phyloP scores from a whole-genome alignment of 2,113 vertebrate species.

The Lipotes vexillifer region DNA sequence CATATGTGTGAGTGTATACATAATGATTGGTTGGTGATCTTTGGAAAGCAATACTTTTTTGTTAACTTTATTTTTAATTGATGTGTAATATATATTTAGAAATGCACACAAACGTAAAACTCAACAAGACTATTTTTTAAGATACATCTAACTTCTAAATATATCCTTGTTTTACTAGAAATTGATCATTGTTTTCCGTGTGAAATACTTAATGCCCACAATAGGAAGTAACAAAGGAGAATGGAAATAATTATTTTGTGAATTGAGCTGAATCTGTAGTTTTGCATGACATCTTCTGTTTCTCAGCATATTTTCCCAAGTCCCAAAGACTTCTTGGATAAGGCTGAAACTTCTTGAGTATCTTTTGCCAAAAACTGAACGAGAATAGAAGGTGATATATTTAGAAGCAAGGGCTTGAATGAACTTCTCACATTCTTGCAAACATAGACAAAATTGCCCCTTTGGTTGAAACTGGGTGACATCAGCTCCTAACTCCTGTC shows the following conservation, averaged over 20 bases:
- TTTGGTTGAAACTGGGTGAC: background rate
- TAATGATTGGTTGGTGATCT: background rate
- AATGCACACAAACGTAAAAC: background rate
- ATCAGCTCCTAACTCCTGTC: background rate
- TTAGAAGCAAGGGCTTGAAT: background rate
- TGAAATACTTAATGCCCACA: background rate
- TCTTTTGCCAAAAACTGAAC: slow-evolving; percentile 21
- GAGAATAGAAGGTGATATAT: background rate
- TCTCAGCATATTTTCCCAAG: slow-evolving; percentile 23
- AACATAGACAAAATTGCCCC: background rate
- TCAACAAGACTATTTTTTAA: background rate
- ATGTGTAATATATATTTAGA: background rate
- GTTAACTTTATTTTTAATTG: background rate
- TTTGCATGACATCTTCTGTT: slow-evolving; percentile 28
- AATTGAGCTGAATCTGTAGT: slow-evolving; percentile 38
- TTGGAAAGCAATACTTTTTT: background rate
- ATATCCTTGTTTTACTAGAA: background rate
- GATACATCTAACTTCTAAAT: background rate
- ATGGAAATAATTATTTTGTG: slow-evolving; percentile 24
- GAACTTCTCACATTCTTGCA: background rate
- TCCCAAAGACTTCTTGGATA: slow-evolving; percentile 7
- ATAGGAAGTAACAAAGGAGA: background rate
- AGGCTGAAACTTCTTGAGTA: background rate
- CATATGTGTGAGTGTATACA: background rate
- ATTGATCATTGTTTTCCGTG: background rate